Evolutionary conservation across 1,140 invertebrate species (phyloP).

Genomic region (Drosophila yakuba): DNA sequence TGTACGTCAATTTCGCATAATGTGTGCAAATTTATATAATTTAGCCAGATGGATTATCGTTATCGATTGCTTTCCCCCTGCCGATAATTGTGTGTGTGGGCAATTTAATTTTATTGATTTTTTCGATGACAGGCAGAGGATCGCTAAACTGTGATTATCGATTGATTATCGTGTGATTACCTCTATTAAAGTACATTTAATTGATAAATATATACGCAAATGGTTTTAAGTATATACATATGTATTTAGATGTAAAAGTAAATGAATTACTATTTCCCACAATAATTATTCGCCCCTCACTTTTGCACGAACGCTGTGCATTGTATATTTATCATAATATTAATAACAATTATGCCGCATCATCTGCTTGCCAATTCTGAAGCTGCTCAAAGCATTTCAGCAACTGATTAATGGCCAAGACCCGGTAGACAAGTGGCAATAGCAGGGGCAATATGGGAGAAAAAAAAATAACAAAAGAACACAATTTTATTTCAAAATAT

Average conservation of each 20-base stretch:
- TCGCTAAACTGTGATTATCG: constrained; percentile 19
- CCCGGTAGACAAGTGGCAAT: constrained; percentile 25
- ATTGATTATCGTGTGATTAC: constrained; percentile 10
- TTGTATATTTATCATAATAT: constrained; percentile 20
- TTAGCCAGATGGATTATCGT: constrained; percentile 39
- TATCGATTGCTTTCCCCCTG: constrained; percentile 46
- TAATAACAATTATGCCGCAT: constrained; percentile 41
- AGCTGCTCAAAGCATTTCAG: constrained; percentile 36
- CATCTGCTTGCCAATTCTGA: constrained; percentile 31
- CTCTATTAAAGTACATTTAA: constrained; percentile 19
- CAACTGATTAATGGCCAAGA: constrained; percentile 47
- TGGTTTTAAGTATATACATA: no score
- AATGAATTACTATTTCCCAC: neutral
- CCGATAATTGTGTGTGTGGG: constrained; percentile 39
- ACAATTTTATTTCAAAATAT: constrained; percentile 60
- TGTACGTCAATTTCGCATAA: constrained; percentile 47
- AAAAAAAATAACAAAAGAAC: constrained; percentile 11
- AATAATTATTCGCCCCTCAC: no score
- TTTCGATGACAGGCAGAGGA: constrained; percentile 12
- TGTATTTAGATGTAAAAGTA: neutral
- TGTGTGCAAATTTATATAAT: constrained; percentile 65
- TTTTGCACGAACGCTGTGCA: neutral
- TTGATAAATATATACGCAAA: constrained; percentile 4
- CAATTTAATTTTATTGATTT: constrained; percentile 54
- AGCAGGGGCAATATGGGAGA: constrained; percentile 9